Base-by-base conservation (phyloP, 2,888 invertebrate genomes). In the Heliothis peltigera region DNA sequence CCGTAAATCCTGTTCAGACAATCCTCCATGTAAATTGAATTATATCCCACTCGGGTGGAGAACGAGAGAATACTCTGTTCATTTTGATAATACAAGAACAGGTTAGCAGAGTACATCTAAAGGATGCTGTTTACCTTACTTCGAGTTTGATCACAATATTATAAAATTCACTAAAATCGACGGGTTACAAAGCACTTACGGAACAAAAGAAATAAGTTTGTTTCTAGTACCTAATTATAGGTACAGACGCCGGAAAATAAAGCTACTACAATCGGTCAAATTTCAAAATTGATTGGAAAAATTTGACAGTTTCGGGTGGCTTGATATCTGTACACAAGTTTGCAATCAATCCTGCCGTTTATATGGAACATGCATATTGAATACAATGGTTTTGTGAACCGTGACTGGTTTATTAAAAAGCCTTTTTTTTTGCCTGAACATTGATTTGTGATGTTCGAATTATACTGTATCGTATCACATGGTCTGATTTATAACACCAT, bases 1-100 rank as follows among this genome's bases (percentile, higher is more conserved):
- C 25, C n/a, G 22, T 57, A 44, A 44, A 17, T 39, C 18, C 1
- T 19, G 21, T 44, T 44, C 43, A 42, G 32, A 60, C 56, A 65
- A 66, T 42, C 55, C 60, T 52, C 39, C 59, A 49, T 60, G 64
- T 43, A 75, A 75, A 78, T 80, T 58, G 57, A 67, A 69, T 74
- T 32, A 68, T 22, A 46, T 47, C 54, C n/a, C 35, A 35, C 32
- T 42, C 43, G 55, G 43, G 47, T 51, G 43, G 32, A 18, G n/a
- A 8, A 59, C 63, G 53, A n/a, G n/a, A n/a, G 62, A 61, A 58
- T n/a, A 58, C 53, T 56, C 44, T 32, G 64, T 48, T 46, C 19
- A 44, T 61, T 59, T 49, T 65, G 58, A 64, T 67, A 61, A 65
- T 56, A 54, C 46, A 48, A 51, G 44, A 15, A 49, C 19, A 48